Evolutionary conservation across 2,888 invertebrate species (phyloP).

Genomic region (Tachystola acroxantha): DNA sequence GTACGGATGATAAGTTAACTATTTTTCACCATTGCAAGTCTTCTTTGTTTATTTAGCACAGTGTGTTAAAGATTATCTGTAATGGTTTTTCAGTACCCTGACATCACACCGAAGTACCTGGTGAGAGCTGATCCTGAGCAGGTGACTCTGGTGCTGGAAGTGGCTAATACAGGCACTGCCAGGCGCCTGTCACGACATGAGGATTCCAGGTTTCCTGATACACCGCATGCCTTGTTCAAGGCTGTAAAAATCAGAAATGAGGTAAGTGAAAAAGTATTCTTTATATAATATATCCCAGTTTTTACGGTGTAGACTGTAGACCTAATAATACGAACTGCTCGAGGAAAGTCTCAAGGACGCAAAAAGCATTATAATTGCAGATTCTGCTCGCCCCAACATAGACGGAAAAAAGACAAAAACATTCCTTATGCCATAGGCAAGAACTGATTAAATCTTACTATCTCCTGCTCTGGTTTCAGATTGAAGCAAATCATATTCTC

Average conservation of each 20-base stretch:
- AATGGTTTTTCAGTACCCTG: conserved; percentile 13
- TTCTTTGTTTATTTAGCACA: no score
- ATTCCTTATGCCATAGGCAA: no score
- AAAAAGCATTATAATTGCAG: no score
- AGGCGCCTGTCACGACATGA: conserved; percentile 24
- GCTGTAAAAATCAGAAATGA: conserved; percentile 12
- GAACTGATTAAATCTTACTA: no score
- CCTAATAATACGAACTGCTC: conserved; percentile 10
- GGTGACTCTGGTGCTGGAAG: conserved; percentile 27
- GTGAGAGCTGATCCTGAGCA: conserved; percentile 23
- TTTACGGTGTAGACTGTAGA: conserved; percentile 4
- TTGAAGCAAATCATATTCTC: conserved; percentile 62
- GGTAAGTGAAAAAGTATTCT: neutral
- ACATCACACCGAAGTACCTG: conserved; percentile 15
- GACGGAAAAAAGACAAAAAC: no score
- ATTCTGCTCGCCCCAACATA: no score
- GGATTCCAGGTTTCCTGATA: conserved; percentile 27
- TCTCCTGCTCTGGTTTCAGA: no score
- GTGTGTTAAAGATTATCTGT: no score
- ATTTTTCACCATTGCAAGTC: no score
- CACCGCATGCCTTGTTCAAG: conserved; percentile 24
- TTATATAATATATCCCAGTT: no score
- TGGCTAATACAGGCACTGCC: conserved; percentile 25
- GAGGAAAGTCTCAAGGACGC: no score
- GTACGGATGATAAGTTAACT: no score